Evolutionary conservation across 1,140 invertebrate genomes (phyloP).

Genomic region (Gryllus bimaculatus): DNA sequence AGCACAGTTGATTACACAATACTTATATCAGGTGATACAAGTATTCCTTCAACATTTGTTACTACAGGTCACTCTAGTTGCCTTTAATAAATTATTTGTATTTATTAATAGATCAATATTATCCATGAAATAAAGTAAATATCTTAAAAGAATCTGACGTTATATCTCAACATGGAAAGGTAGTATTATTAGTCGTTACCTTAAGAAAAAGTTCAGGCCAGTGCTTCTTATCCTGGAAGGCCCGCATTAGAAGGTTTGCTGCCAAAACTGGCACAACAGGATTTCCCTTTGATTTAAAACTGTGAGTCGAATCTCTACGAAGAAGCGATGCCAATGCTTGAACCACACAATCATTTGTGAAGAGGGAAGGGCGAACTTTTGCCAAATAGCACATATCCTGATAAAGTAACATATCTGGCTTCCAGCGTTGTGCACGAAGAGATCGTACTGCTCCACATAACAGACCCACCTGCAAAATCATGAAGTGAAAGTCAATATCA

Average conservation of each 20-base stretch:
- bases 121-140: no score
- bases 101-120: no score
- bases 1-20: no score
- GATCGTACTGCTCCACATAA: constrained; percentile 52
- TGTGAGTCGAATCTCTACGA: constrained; percentile 58
- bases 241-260: constrained; percentile 74
- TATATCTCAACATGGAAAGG: no score
- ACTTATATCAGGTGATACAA: no score
- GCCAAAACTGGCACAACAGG: constrained; percentile 72
- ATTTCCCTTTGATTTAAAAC: constrained; percentile 68
- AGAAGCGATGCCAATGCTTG: constrained; percentile 75
- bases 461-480: constrained; percentile 32
- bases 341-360: constrained; percentile 66
- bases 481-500: constrained; percentile 8
- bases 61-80: no score
- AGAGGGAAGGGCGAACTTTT: constrained; percentile 68
- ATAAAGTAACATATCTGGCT: constrained; percentile 70
- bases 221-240: constrained; percentile 62
- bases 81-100: no score
- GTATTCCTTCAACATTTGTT: no score
- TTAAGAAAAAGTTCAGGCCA: constrained; percentile 73
- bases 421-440: constrained; percentile 56
- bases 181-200: constrained; percentile 33
- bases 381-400: constrained; percentile 71
- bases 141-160: no score